A percentile compares a stretch with the other conserved stretches of the same genome.
These are phyloP conservation scores for Drosophila colorata DNA, from an alignment of 2,888 invertebrate species.

Conservation along the genomic window DNA sequence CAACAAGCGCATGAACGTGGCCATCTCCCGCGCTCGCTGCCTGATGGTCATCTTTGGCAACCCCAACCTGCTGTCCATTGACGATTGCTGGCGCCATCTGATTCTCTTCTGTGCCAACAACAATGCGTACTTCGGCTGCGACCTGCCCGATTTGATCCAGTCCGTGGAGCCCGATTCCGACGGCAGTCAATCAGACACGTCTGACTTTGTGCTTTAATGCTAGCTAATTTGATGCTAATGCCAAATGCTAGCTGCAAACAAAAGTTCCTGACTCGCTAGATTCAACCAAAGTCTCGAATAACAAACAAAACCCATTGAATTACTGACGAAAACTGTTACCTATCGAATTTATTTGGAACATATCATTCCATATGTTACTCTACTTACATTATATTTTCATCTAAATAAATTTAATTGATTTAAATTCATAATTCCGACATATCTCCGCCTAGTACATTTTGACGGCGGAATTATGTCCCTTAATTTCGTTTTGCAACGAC, in stretches of 20 bases:
- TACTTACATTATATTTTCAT: background rate
- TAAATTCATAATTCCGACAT: too few species aligned
- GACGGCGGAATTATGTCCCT: too few species aligned
- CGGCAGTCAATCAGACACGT: background rate
- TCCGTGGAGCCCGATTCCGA: background rate
- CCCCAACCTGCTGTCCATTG: conserved; percentile 89
- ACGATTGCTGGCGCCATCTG: conserved; percentile 89
- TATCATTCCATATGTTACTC: background rate
- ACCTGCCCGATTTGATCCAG: conserved; percentile 85
- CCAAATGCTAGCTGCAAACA: background rate
- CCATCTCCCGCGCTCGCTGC: conserved; percentile 92
- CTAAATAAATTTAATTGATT: background rate
- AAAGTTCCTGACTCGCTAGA: conserved; percentile 25
- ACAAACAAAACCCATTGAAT: background rate
- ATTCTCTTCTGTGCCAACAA: conserved; percentile 88
- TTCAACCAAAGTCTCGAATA: conserved; percentile 30
- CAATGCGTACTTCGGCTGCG: conserved; percentile 90
- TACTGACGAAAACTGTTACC: background rate
- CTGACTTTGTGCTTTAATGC: conserved; percentile 14
- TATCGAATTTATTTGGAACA: conserved; percentile 17
- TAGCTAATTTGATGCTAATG: too few species aligned
- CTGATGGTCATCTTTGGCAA: conserved; percentile 93
- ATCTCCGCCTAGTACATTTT: too few species aligned
- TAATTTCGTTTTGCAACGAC: too few species aligned
- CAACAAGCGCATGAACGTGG: conserved; percentile 94